Evolutionary conservation across 2,888 invertebrate genomes (phyloP).

Genomic region (Agrochola litura): DNA sequence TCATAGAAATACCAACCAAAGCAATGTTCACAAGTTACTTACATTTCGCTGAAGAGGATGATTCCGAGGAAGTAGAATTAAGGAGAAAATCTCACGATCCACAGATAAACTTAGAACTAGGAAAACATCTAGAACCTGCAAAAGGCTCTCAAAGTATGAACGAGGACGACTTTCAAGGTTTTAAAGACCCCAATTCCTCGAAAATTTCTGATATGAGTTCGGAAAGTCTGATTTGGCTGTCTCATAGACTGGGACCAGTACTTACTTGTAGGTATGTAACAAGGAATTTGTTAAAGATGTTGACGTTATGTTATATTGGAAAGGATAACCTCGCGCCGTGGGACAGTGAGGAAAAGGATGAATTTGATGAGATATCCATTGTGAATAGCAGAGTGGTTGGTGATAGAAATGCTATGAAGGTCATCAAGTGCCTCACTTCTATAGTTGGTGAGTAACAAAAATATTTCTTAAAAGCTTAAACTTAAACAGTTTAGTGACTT

Average conservation of each 20-base stretch:
- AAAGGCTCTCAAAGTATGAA: slow-evolving; percentile 68
- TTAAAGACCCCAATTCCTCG: slow-evolving; percentile 75
- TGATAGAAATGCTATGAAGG: slow-evolving; percentile 95
- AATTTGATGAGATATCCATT: slow-evolving; percentile 91
- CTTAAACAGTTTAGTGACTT: too few species aligned
- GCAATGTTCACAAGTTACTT: slow-evolving; percentile 88
- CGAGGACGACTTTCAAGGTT: slow-evolving; percentile 71
- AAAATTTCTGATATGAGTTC: slow-evolving; percentile 96
- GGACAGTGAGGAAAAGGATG: slow-evolving; percentile 83
- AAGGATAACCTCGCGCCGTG: slow-evolving; percentile 93
- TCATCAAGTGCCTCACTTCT: slow-evolving; percentile 97
- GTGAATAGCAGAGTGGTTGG: slow-evolving; percentile 93
- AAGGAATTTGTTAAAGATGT: slow-evolving; percentile 97
- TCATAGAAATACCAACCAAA: slow-evolving; percentile 92
- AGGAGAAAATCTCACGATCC: slow-evolving; percentile 69
- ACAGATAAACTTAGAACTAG: slow-evolving; percentile 76
- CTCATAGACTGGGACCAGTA: slow-evolving; percentile 98
- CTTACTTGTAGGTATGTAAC: slow-evolving; percentile 97
- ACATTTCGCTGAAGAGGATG: slow-evolving; percentile 85
- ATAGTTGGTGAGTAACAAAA: slow-evolving; percentile 93
- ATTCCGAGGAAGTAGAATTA: slow-evolving; percentile 72
- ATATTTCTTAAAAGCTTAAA: too few species aligned
- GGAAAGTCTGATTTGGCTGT: slow-evolving; percentile 97
- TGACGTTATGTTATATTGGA: slow-evolving; percentile 97
- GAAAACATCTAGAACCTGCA: slow-evolving; percentile 62